Evolutionary conservation across 2,113 vertebrate genomes (phyloP).

Genomic region (Clarias magur): DNA sequence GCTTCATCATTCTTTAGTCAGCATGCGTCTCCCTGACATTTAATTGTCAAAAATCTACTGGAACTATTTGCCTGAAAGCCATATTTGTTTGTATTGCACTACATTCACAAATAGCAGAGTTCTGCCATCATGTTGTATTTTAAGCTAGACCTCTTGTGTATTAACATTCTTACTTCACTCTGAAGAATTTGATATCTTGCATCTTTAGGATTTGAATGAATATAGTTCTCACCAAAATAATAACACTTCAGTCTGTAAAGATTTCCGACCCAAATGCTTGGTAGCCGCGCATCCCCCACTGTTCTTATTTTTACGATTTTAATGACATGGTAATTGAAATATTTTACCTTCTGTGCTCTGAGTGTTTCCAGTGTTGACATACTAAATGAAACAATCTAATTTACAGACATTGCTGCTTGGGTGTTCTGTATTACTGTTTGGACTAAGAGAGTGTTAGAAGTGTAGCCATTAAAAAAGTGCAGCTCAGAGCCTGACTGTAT

Average conservation of each 20-base stretch:
- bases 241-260: conserved; percentile 9
- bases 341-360: neutral
- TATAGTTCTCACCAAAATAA: neutral
- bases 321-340: neutral
- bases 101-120: neutral
- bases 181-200: neutral
- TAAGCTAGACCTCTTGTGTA: neutral
- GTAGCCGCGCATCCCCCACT: neutral
- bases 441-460: neutral
- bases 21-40: neutral
- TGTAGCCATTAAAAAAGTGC: neutral
- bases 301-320: neutral
- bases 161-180: neutral
- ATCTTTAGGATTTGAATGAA: neutral
- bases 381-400: neutral
- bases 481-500: neutral
- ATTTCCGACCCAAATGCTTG: neutral
- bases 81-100: neutral
- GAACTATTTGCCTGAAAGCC: conserved; percentile 5
- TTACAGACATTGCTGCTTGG: conserved; percentile 1
- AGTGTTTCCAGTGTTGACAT: neutral
- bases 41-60: neutral
- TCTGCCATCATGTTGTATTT: neutral
- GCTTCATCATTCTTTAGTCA: neutral
- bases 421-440: conserved; percentile 5